Conservation (phyloP, 2,113 vertebrate genomes). For the Tonatia bakeri region DNA sequence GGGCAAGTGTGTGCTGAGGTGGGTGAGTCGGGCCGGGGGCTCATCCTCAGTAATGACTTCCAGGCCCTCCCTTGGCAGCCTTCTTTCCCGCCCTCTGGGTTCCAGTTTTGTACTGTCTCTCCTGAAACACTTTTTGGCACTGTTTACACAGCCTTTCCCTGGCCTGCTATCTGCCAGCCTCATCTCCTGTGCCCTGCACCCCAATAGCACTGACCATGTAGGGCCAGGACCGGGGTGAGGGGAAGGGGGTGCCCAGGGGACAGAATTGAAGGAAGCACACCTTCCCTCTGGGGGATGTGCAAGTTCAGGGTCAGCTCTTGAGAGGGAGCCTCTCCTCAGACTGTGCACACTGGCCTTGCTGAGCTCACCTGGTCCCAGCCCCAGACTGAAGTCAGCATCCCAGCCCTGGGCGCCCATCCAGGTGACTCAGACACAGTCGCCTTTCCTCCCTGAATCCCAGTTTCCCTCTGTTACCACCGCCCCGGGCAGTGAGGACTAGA, state of each 20-base stretch:
- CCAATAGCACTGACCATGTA: rapidly evolving
- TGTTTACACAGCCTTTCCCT: rapidly evolving
- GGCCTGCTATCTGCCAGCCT: background rate
- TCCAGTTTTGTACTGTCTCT: background rate
- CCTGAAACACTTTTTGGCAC: background rate
- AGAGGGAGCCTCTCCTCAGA: background rate
- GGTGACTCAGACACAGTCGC: background rate
- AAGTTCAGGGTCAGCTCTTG: too few species aligned
- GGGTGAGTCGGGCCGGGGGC: background rate
- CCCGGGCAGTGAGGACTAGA: background rate
- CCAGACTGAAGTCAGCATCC: background rate
- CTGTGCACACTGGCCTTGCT: rapidly evolving
- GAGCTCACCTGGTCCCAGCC: background rate
- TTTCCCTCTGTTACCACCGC: background rate
- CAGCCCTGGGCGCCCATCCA: background rate
- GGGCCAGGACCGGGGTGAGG: too few species aligned
- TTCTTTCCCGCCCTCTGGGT: background rate
- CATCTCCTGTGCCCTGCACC: too few species aligned
- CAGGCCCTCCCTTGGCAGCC: rapidly evolving
- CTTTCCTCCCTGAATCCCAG: background rate
- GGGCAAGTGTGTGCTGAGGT: rapidly evolving
- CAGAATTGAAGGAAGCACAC: background rate
- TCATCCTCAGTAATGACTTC: rapidly evolving
- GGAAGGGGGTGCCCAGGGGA: rapidly evolving
- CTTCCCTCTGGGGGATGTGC: rapidly evolving